Evolutionary conservation across 2,113 vertebrate genomes (phyloP).

Genomic region (Leptobrachium leishanense): DNA sequence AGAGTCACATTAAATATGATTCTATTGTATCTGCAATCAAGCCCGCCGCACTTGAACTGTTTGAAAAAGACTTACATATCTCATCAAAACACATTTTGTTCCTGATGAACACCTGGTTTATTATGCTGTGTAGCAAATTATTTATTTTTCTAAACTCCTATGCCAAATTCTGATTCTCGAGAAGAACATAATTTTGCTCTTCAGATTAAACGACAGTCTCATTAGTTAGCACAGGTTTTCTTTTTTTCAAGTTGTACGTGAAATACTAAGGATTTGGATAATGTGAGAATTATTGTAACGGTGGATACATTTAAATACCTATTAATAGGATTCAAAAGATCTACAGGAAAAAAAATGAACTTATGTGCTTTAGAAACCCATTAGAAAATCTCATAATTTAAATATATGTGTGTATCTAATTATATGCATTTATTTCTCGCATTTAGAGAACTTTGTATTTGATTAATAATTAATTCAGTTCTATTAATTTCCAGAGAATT

Average conservation of each 20-base stretch:
- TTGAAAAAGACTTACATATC: conserved; percentile 12
- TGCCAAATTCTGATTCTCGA: conserved; percentile 11
- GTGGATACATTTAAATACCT: too few relatives aligned
- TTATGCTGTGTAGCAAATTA: conserved; percentile 31
- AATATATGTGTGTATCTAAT: too few relatives aligned
- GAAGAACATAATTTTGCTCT: not conserved
- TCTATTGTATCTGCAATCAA: conserved; percentile 46
- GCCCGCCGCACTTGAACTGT: conserved; percentile 24
- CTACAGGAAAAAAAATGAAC: too few relatives aligned
- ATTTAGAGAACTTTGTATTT: too few relatives aligned
- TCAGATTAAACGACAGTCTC: conserved; percentile 15
- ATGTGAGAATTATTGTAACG: too few relatives aligned
- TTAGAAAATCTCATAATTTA: too few relatives aligned
- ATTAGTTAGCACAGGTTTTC: not conserved
- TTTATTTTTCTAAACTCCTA: conserved; percentile 18
- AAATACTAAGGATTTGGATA: too few relatives aligned
- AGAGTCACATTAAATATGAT: conserved; percentile 32
- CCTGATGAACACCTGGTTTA: conserved; percentile 41
- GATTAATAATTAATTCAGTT: too few relatives aligned
- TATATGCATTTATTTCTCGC: too few relatives aligned
- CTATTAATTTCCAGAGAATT: too few relatives aligned
- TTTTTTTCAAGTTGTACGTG: not conserved
- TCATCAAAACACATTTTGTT: conserved; percentile 32
- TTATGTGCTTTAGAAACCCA: too few relatives aligned
- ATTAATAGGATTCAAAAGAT: too few relatives aligned